Base-by-base conservation (phyloP, 1,140 invertebrate genomes). In the Mycetomoellerius zeteki region DNA sequence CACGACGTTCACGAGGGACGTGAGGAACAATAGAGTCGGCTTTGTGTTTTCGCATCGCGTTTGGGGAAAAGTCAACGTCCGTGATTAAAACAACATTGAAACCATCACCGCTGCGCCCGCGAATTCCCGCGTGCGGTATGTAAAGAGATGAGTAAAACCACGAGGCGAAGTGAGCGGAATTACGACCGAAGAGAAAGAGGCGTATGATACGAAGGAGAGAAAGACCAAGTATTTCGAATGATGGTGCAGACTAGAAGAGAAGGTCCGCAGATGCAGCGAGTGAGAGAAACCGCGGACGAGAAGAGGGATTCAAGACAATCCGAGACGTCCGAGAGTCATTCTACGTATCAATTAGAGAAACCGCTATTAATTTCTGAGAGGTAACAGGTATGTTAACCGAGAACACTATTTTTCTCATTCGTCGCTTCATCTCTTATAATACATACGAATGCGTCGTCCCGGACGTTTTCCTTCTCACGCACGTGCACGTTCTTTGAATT, bases 331-430 rank as follows among this genome's bases (percentile, higher is more conserved):
- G 14, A 88, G 67, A 88, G 76, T 92, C 87, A 90, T 93, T 92
- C 89, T 87, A 93, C 92, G 92, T 93, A 93, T 93, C 93, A 93
- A 93, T 93, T 93, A 92, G 88, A 90, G 90, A 89, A 67, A 86
- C 80, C 84, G 91, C 91, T 92, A 93, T 93, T 93, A 93, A 93
- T 93, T 93, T 92, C 88, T 91, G 78, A 87, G 87, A 88, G 81
- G 88, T 82, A 92, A 92, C 91, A 89, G 89, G 62, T 86, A 91
- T 88, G 91, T 93, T 91, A 92, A 92, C 87, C 90, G 89, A 87
- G 84, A 87, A 89, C 90, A 88, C 62, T 87, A 91, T 93, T 93
- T 93, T 93, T 93, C 87, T 92, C 86, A 69, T 86, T 86, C 77
- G 88, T 86, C 86, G 81, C 67, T 76, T 88, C 64, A 69, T 91